Conservation (phyloP, 2,113 vertebrate species). For the Columbina picui region DNA sequence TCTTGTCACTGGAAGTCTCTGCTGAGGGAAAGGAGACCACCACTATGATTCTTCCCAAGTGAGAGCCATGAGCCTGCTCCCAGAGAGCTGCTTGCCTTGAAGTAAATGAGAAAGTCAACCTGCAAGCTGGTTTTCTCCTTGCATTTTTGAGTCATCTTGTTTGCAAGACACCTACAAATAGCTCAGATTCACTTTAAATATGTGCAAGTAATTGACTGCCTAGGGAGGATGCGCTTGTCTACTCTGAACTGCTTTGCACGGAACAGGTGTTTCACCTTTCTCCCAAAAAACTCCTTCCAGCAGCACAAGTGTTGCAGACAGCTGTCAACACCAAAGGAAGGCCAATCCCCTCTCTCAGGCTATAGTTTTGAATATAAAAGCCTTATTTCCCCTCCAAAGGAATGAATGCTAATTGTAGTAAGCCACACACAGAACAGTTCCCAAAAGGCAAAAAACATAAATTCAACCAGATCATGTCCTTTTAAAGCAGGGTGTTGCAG, state of each 20-base stretch:
- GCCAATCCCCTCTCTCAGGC: not conserved
- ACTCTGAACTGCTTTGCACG: not conserved
- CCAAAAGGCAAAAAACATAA: not conserved
- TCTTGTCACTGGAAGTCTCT: not conserved
- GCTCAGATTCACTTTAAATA: not conserved
- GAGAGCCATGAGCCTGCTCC: not conserved
- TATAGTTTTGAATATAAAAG: not conserved
- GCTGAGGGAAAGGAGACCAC: not conserved
- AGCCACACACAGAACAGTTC: not conserved
- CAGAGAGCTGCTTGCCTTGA: not conserved
- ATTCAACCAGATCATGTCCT: not conserved
- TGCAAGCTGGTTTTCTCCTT: not conserved
- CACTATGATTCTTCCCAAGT: not conserved
- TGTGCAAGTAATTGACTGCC: not conserved
- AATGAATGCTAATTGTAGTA: not conserved
- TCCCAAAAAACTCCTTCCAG: not conserved
- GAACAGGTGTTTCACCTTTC: not conserved
- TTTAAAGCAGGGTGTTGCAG: not conserved
- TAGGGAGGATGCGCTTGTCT: not conserved
- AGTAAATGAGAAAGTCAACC: not conserved
- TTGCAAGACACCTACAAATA: not conserved
- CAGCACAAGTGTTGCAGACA: not conserved
- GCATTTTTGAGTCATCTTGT: not conserved
- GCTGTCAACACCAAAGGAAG: not conserved
- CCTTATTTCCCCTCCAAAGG: not conserved